phyloP scores from a whole-genome alignment of 1,140 invertebrate species.

The Episyrphus balteatus region DNA sequence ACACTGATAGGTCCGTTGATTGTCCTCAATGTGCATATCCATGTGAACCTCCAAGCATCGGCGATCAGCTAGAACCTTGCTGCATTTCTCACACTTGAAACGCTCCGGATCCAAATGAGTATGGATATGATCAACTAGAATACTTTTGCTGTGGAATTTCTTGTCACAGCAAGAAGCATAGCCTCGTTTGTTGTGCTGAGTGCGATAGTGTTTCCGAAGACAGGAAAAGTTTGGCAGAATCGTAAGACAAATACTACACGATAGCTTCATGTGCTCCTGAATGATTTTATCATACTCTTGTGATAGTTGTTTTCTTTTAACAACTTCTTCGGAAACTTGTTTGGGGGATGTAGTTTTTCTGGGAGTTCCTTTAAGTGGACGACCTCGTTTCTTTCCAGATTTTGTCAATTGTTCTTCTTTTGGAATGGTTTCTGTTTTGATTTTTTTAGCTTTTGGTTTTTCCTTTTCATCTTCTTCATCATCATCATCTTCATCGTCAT shows the following conservation, averaged over 20 bases:
- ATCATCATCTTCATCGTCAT: background rate
- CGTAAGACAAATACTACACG: conserved; percentile 14
- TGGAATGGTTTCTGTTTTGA: background rate
- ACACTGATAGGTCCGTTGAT: conserved; percentile 17
- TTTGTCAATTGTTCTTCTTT: background rate
- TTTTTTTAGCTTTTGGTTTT: background rate
- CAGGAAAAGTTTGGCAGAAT: conserved; percentile 15
- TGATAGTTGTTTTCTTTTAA: conserved; percentile 8
- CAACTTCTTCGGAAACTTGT: conserved; percentile 7
- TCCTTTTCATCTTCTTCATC: background rate
- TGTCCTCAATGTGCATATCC: conserved; percentile 23
- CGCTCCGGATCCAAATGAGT: conserved; percentile 18
- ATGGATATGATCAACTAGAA: conserved; percentile 18
- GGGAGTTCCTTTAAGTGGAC: no score
- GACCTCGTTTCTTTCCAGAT: conserved; percentile 4
- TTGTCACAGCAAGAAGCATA: conserved; percentile 18
- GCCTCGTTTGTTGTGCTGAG: conserved; percentile 20
- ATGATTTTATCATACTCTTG: conserved; percentile 22
- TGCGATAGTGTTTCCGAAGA: conserved; percentile 13
- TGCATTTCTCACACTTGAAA: conserved; percentile 20
- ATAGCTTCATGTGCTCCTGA: conserved; percentile 16
- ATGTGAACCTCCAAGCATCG: conserved; percentile 24
- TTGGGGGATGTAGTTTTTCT: background rate
- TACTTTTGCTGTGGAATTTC: conserved; percentile 16
- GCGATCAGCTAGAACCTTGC: conserved; percentile 20